These are phyloP conservation scores for Ptychadena robeensis DNA, from an alignment of 2,797 vertebrate species.

Conservation along the genomic window DNA sequence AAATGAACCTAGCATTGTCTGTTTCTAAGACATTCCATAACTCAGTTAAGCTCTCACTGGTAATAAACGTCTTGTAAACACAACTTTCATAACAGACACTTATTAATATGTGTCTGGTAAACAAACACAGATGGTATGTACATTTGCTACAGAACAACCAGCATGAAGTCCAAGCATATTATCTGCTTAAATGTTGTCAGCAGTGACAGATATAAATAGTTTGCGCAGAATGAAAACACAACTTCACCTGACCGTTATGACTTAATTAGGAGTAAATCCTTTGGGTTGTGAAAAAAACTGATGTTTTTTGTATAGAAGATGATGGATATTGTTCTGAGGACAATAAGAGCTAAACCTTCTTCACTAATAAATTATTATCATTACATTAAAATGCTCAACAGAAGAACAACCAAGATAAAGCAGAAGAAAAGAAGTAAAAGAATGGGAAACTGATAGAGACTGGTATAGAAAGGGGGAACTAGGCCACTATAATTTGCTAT, in stretches of 20 bases:
- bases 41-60: slow-evolving; percentile 1
- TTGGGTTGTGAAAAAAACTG: background rate
- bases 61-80: slow-evolving; percentile 22
- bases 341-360: no score
- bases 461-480: no score
- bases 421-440: no score
- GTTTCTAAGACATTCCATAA: background rate
- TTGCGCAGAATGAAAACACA: background rate
- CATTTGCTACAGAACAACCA: slow-evolving; percentile 11
- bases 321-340: no score
- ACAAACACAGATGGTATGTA: slow-evolving; percentile 43
- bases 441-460: no score
- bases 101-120: slow-evolving; percentile 29
- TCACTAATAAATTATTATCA: no score
- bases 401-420: no score
- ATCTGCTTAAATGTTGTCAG: slow-evolving; percentile 3
- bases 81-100: slow-evolving; percentile 11
- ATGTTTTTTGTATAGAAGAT: no score
- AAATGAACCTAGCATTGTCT: background rate
- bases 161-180: slow-evolving; percentile 12
- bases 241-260: background rate
- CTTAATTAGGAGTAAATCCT: background rate
- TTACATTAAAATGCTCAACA: no score
- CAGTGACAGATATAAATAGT: background rate
- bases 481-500: no score